Conservation (phyloP, 1,140 invertebrate genomes). For the Elysia chlorotica region DNA sequence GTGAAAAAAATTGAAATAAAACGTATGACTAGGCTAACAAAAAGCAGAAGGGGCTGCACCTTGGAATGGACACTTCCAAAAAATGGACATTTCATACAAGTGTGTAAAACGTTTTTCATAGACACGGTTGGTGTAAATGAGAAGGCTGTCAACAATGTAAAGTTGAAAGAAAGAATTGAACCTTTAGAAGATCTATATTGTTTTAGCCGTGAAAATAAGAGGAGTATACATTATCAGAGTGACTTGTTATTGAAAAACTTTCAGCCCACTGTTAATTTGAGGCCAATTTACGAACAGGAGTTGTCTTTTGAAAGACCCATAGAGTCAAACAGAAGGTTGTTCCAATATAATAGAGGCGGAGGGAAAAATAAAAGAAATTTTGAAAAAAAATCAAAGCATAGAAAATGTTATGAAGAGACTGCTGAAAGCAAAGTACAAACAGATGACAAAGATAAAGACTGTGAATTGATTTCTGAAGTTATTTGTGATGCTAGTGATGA, state of each 20-base stretch:
- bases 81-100: background rate
- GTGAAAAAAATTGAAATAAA: constrained; percentile 10
- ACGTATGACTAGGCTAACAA: background rate
- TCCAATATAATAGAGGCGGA: background rate
- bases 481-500: no score
- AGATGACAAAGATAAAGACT: no score
- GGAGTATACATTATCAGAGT: background rate
- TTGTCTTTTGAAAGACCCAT: no score
- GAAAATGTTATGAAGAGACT: no score
- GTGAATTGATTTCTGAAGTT: no score
- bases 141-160: background rate
- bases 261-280: no score
- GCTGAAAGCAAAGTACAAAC: no score
- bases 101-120: constrained; percentile 24
- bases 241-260: background rate
- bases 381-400: background rate
- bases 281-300: no score
- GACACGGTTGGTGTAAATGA: constrained; percentile 13
- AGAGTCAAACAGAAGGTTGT: no score
- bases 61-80: constrained; percentile 13
- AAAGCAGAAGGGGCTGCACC: constrained; percentile 5
- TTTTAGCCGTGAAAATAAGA: background rate
- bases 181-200: background rate
- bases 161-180: background rate
- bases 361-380: background rate